A percentile compares a stretch with the other conserved stretches of the same genome.
These are phyloP conservation scores for Chrysopilus asiliformis DNA, from an alignment of 2,888 invertebrate genomes.

Conservation along the genomic window DNA sequence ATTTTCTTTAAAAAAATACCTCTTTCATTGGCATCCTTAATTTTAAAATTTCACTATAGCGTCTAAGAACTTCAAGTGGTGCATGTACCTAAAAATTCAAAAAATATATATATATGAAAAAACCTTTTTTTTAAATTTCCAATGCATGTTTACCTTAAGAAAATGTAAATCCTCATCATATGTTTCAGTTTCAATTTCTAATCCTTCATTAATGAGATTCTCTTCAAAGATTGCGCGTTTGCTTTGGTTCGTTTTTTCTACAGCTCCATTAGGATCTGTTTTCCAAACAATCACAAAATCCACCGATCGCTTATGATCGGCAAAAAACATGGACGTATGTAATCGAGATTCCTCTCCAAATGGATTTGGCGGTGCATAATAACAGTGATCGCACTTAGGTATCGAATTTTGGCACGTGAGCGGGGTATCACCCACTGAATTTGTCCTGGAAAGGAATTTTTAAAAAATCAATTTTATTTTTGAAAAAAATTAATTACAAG, in stretches of 20 bases:
- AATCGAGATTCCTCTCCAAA: constrained; percentile 9
- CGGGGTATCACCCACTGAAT: constrained; percentile 5
- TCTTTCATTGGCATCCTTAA: constrained; percentile 89
- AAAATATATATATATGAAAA: neutral
- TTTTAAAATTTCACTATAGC: constrained; percentile 86
- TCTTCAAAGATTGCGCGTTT: constrained; percentile 52
- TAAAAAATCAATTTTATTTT: too few species aligned
- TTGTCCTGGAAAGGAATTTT: too few species aligned
- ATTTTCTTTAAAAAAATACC: constrained; percentile 33
- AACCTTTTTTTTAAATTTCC: neutral
- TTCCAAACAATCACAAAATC: constrained; percentile 74
- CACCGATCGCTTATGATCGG: constrained; percentile 55
- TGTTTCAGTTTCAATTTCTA: constrained; percentile 57
- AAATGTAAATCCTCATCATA: constrained; percentile 60
- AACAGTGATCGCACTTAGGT: constrained; percentile 8
- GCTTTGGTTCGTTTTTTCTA: constrained; percentile 30
- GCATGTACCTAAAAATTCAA: constrained; percentile 63
- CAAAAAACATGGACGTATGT: constrained; percentile 46
- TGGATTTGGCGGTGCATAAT: constrained; percentile 12
- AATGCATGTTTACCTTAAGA: constrained; percentile 46
- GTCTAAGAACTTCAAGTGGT: constrained; percentile 63
- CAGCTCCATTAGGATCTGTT: constrained; percentile 40
- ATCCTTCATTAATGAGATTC: constrained; percentile 58
- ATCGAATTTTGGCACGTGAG: constrained; percentile 6
- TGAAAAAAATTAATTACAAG: too few species aligned